phyloP scores from a whole-genome alignment of 2,797 vertebrate species.

The Hippocampus kuda region DNA sequence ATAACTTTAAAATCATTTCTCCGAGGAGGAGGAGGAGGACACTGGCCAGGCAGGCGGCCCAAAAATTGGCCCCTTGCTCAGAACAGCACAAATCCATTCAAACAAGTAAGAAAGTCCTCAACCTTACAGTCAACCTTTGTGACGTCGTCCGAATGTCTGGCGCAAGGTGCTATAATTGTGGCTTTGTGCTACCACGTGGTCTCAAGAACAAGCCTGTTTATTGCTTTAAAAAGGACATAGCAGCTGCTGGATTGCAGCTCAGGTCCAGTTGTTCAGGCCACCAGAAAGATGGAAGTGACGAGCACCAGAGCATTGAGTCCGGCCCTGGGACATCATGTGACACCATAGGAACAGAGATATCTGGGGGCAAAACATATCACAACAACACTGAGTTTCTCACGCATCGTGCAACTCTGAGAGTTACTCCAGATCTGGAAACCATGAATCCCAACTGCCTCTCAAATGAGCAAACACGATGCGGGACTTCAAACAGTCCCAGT shows the following conservation, averaged over 20 bases:
- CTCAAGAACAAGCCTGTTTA: slow-evolving; percentile 39
- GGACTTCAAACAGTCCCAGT: background rate
- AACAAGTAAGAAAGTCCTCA: slow-evolving; percentile 17
- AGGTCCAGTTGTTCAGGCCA: slow-evolving; percentile 17
- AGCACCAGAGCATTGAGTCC: background rate
- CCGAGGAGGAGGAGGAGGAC: slow-evolving; percentile 30
- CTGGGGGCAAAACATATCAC: background rate
- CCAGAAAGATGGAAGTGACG: slow-evolving; percentile 12
- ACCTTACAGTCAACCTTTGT: slow-evolving; percentile 55
- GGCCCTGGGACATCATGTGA: background rate
- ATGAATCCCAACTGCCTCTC: background rate
- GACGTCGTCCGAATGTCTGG: slow-evolving; percentile 46
- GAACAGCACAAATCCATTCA: slow-evolving; percentile 3
- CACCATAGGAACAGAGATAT: slow-evolving; percentile 27
- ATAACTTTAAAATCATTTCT: slow-evolving; percentile 34
- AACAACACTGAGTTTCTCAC: background rate
- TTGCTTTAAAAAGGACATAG: slow-evolving; percentile 57
- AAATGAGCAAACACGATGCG: background rate
- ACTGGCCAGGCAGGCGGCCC: slow-evolving; percentile 9
- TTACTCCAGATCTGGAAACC: background rate
- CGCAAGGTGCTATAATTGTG: slow-evolving; percentile 31
- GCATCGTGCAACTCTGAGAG: background rate
- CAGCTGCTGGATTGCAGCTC: slow-evolving; percentile 26
- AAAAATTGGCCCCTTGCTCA: slow-evolving; percentile 3
- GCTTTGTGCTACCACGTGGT: slow-evolving; percentile 41